These are phyloP conservation scores for Myotis davidii DNA, from an alignment of 2,113 vertebrate genomes.

Conservation along the genomic window DNA sequence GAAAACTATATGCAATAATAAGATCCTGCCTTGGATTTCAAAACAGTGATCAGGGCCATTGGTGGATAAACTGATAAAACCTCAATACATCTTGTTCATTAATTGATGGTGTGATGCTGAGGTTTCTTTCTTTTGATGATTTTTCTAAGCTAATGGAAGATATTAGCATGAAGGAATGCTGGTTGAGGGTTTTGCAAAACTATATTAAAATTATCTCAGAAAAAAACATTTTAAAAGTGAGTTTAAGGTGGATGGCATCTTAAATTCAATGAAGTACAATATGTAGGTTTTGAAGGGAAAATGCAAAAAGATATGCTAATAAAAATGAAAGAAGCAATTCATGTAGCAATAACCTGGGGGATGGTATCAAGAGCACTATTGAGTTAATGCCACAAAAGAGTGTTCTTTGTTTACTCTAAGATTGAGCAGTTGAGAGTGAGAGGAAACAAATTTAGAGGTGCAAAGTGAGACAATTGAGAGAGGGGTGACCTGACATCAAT, in stretches of 20 bases:
- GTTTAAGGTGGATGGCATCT: background rate
- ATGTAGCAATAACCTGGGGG: background rate
- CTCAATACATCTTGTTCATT: background rate
- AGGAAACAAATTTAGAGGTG: background rate
- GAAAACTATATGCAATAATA: background rate
- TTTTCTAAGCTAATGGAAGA: background rate
- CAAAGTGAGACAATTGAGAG: background rate
- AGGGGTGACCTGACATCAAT: background rate
- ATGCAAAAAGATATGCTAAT: background rate
- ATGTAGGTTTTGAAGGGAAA: background rate
- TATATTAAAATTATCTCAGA: background rate
- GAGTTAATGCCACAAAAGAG: background rate
- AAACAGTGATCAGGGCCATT: background rate
- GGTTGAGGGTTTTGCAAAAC: background rate
- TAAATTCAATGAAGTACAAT: slow-evolving; percentile 2
- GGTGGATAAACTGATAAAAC: slow-evolving; percentile 5
- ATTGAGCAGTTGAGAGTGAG: background rate
- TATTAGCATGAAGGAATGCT: background rate
- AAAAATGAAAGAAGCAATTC: background rate
- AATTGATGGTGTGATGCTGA: background rate
- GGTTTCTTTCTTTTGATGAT: slow-evolving; percentile 21
- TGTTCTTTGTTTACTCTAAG: background rate
- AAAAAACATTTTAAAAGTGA: background rate
- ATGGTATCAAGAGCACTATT: background rate
- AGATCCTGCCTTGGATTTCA: background rate